Evolutionary conservation across 2,113 vertebrate species (phyloP).

Genomic region (Otocyon megalotis): DNA sequence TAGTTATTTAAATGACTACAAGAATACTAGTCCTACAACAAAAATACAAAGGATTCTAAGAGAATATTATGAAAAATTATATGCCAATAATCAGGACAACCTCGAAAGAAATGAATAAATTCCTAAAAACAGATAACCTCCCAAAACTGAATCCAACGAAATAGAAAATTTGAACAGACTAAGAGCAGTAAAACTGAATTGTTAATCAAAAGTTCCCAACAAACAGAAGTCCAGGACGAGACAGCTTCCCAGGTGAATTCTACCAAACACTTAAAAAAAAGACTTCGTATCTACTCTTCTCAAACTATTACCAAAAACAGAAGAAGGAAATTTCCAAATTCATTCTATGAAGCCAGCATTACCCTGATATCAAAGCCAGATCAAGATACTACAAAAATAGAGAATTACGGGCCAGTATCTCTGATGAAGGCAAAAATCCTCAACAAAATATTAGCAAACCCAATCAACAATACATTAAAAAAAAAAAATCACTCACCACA

Average conservation of each 20-base stretch:
- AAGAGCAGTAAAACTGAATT: neutral
- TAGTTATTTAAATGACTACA: conserved; percentile 28
- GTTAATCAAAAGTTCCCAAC: neutral
- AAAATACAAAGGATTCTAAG: neutral
- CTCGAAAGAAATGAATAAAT: neutral
- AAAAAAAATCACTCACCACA: neutral
- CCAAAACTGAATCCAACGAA: neutral
- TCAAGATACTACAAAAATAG: neutral
- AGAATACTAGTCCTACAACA: neutral
- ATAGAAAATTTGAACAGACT: neutral
- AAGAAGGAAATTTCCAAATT: neutral
- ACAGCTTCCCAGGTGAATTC: neutral
- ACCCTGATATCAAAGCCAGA: neutral
- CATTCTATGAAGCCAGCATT: neutral
- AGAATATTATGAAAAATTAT: neutral
- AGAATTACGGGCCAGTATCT: neutral
- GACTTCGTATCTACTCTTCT: neutral
- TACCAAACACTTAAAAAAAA: neutral
- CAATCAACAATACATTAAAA: neutral
- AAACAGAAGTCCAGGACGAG: neutral
- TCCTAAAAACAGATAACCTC: neutral
- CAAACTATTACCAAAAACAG: neutral
- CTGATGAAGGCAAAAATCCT: neutral
- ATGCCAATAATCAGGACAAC: neutral
- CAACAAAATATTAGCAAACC: neutral